Percentiles rank a stretch among this genome's conserved stretches.
phyloP scores from a whole-genome alignment of 2,797 vertebrate genomes.

The Danio kyathit region DNA sequence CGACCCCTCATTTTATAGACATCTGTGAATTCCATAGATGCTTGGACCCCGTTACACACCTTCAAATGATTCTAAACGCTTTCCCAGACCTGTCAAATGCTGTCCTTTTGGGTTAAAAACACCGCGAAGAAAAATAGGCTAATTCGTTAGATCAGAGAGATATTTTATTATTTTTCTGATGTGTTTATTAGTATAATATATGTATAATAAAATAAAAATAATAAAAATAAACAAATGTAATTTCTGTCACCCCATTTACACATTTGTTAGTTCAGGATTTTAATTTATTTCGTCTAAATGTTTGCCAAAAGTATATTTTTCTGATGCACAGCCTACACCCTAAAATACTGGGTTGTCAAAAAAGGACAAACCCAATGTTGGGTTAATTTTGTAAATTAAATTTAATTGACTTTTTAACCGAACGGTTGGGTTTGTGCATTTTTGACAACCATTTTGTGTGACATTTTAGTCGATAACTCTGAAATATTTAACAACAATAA shows the following conservation, averaged over 20 bases:
- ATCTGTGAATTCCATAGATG: constrained; percentile 96
- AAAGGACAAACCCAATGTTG: no score
- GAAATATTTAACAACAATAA: no score
- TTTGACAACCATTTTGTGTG: no score
- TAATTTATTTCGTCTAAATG: background rate
- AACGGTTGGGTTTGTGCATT: no score
- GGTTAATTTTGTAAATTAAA: no score
- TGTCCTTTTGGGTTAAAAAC: background rate
- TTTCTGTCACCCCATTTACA: background rate
- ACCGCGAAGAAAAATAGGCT: background rate
- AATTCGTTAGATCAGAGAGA: background rate
- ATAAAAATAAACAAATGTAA: background rate
- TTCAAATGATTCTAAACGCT: constrained; percentile 88
- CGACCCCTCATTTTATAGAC: constrained; percentile 84
- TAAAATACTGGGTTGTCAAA: no score
- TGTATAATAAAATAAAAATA: no score
- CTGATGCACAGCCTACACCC: no score
- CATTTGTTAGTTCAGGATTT: no score
- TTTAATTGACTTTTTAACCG: no score
- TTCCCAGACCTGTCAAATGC: constrained; percentile 74
- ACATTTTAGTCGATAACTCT: no score
- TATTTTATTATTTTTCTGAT: background rate
- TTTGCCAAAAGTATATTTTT: background rate
- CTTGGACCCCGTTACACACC: constrained; percentile 89
- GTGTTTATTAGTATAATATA: background rate